Evolutionary conservation across 2,888 invertebrate species (phyloP), one percentile per base, ranked within the genome.

Genomic region (Aspidiotus rigidus): DNA sequence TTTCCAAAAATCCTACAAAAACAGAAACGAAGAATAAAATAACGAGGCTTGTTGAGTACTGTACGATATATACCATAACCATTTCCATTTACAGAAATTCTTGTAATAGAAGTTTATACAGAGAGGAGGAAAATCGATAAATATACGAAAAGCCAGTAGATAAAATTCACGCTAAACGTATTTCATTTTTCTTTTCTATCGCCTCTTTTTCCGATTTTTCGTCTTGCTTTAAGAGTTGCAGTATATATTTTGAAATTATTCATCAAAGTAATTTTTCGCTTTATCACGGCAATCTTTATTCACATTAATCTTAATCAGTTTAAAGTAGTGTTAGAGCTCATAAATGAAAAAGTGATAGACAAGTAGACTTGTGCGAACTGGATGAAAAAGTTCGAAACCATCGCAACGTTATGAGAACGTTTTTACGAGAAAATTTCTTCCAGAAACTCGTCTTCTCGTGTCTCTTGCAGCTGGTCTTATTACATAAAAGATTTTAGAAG

Each of bases 291-390:
- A 13, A 49, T 49, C n/a, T 49, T 49, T 6, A 49, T 49, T n/a
- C 11, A 11, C 49, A 49, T 49, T 49, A 49, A 49, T 49, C 49
- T 49, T 49, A 49, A 49, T 49, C 49, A 49, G 49, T 49, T 49
- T 11, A 49, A 49, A 11, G 49, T 49, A 13, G 6, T 49, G 49
- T 49, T 11, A 5, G 28, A 28, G 5, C 28, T 28, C 28, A 28
- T 28, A 28, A 28, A 28, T 28, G 28, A 28, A 28, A 28, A 28
- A 28, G 1, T 28, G 28, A 28, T 28, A 5, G 28, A 28, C 28
- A 28, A 28, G 28, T 5, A 28, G 28, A 28, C 28, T 28, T 28
- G 28, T 28, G 28, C 28, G 28, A 28, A 28, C 28, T 28, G 28
- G 28, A 28, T 28, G 28, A 28, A 28, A 28, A 28, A 28, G 28